Conservation (phyloP, 2,888 invertebrate genomes). For the Opisthograptis luteolata region DNA sequence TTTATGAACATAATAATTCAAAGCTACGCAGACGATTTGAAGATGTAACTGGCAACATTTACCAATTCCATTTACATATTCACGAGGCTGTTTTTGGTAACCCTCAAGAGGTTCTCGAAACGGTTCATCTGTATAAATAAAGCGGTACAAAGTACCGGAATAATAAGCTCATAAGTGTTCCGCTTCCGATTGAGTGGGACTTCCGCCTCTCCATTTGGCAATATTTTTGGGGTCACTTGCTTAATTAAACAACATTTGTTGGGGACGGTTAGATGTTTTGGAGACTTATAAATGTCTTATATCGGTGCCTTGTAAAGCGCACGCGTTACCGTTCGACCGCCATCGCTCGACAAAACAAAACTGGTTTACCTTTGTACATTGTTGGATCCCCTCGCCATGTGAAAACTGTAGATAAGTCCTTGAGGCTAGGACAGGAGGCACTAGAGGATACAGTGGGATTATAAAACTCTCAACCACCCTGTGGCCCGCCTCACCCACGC, state of each 20-base stretch:
- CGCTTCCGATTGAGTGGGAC: conserved; percentile 34
- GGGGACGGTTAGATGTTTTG: background rate
- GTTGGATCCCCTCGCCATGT: too few species aligned
- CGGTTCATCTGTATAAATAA: conserved; percentile 31
- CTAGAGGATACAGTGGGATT: conserved; percentile 8
- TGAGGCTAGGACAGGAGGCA: too few species aligned
- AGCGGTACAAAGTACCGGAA: conserved; percentile 26
- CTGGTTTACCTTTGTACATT: too few species aligned
- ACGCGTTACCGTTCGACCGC: too few species aligned
- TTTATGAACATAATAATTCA: background rate
- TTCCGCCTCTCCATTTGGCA: conserved; percentile 24
- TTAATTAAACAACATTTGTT: conserved; percentile 24
- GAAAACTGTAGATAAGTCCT: too few species aligned
- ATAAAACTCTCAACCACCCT: too few species aligned
- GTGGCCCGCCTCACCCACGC: too few species aligned
- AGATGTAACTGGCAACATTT: conserved; percentile 15
- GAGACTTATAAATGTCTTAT: background rate
- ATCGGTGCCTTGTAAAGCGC: too few species aligned
- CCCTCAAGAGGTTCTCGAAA: conserved; percentile 13
- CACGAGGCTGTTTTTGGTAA: conserved; percentile 17
- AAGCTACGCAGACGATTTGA: conserved; percentile 10
- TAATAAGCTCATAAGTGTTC: conserved; percentile 38
- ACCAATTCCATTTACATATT: conserved; percentile 12
- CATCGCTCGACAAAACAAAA: too few species aligned
- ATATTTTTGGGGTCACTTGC: conserved; percentile 26